Evolutionary conservation across 2,888 invertebrate species (phyloP), one percentile per base, ranked within the genome.

Genomic region (Athalia circularis): DNA sequence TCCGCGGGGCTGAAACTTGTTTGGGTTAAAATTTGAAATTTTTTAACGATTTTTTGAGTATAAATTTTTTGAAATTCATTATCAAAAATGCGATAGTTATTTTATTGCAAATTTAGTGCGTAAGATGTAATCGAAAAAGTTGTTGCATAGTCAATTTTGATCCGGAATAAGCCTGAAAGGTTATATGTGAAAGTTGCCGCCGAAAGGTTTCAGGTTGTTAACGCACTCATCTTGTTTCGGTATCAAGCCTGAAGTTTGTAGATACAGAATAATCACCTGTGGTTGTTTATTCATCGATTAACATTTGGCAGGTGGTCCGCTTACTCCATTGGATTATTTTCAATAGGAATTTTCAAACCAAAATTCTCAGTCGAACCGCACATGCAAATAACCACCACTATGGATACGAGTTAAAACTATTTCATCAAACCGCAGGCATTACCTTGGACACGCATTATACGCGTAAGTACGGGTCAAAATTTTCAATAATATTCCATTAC

Each of bases 361-460:
- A 72, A 72, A 72, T 72, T 72, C 59, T 5, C 47, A 45, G 72
- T 72, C 5, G 4, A 72, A 13, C 8, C 3, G 59, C 59, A 57
- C 15, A 59, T 13, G 0, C 2, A 29, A 0, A 29, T 13, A n/a
- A 5, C 9, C 7, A 11, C 48, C 54, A 70, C 13, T 4, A 70
- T 70, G 70, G 8, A 13, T 5, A 70, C 59, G 13, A 72, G 72
- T 57, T 72, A 9, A 57, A 72, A 59, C 57, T 15, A 59, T 59
- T 6, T 13, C n/a, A 13, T 29, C 15, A 52, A 29, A 43, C 52
- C 68, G 11, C 3, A 29, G 29, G 29, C 29, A 29, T 29, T 2
- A 68, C n/a, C 47, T 0, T 15, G 15, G 57, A 48, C n/a, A 15
- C 43, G 45, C 13, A 45, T 59, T 59, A 13, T 59, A 59, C 29